Evolutionary conservation across 1,140 invertebrate species (phyloP).

Genomic region (Onthophagus taurus): DNA sequence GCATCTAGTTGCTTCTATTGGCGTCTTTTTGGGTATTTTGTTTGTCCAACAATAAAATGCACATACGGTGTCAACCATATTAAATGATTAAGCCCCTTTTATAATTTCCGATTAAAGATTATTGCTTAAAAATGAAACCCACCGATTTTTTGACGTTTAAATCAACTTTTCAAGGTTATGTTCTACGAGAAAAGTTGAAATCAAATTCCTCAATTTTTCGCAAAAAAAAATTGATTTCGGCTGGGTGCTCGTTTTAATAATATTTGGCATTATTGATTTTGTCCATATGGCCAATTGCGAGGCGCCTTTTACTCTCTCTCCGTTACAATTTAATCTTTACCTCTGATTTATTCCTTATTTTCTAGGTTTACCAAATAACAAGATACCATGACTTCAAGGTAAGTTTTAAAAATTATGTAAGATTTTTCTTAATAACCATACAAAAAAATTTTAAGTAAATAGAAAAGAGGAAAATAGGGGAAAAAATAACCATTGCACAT

Average conservation of each 20-base stretch:
- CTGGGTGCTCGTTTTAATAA: background rate
- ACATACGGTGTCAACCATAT: background rate
- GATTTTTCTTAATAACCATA: background rate
- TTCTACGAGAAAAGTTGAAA: background rate
- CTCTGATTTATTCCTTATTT: constrained; percentile 4
- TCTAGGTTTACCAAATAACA: constrained; percentile 1
- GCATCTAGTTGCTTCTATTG: background rate
- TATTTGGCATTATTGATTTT: constrained; percentile 13
- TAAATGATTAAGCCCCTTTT: background rate
- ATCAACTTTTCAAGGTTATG: too few species aligned
- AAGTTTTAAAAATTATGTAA: constrained; percentile 9
- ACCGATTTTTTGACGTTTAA: too few species aligned
- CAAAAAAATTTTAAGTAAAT: too few species aligned
- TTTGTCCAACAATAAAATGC: background rate
- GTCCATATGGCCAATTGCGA: constrained; percentile 12
- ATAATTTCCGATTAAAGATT: background rate
- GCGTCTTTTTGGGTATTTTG: background rate
- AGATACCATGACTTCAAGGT: constrained; percentile 26
- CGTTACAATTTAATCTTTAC: constrained; percentile 8
- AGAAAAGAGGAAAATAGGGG: too few species aligned
- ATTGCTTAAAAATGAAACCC: background rate
- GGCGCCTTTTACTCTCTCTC: too few species aligned
- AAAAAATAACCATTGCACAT: too few species aligned
- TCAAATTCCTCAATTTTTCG: background rate
- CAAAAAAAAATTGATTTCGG: background rate